Conservation (phyloP, 92 coral and sea anemone genomes). For the Heteractis magnifica region DNA sequence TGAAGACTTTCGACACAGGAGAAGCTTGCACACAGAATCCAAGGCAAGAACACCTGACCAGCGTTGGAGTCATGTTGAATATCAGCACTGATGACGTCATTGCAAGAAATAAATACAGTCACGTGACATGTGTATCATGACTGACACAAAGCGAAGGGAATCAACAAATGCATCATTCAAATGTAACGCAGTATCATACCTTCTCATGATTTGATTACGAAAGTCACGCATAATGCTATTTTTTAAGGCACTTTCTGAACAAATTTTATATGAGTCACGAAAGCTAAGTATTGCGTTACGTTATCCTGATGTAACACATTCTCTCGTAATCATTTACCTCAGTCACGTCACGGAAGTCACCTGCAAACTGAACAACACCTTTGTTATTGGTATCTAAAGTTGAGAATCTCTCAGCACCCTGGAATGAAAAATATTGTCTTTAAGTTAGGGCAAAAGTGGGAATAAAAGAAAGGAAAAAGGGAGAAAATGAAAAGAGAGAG, state of each 20-base stretch:
- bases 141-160: too few relatives aligned
- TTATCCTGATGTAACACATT: not conserved
- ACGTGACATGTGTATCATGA: too few relatives aligned
- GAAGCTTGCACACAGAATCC: too few relatives aligned
- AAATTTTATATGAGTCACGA: not conserved
- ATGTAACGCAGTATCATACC: too few relatives aligned
- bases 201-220: not conserved
- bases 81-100: too few relatives aligned
- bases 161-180: too few relatives aligned
- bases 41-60: too few relatives aligned
- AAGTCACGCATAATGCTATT: not conserved
- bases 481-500: not conserved
- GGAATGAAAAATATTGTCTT: not conserved
- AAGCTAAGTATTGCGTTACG: not conserved
- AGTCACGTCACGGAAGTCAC: conserved; percentile 49
- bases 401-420: conserved; percentile 75
- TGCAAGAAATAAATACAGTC: too few relatives aligned
- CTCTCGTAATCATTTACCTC: conserved; percentile 31
- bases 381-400: conserved; percentile 50
- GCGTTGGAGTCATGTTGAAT: too few relatives aligned
- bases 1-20: too few relatives aligned
- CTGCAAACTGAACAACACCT: conserved; percentile 50
- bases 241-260: too few relatives aligned
- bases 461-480: not conserved
- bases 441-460: not conserved